A percentile compares a stretch with the other conserved stretches of the same genome.
Conservation (phyloP, 1,140 invertebrate genomes). For the Lepidurus apus region DNA sequence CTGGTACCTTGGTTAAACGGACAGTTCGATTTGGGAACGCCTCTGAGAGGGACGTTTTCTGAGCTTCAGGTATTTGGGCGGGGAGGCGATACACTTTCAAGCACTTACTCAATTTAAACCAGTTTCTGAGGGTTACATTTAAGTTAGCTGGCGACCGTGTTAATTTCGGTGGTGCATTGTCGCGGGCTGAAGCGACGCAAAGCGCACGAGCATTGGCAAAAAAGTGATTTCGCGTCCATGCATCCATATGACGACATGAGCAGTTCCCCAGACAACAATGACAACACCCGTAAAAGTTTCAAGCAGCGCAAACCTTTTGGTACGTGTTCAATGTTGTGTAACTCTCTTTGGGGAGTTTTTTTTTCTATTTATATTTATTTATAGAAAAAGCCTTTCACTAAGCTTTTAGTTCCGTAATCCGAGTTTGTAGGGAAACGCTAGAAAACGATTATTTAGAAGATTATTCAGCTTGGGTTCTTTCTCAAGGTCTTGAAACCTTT, state of each 20-base stretch:
- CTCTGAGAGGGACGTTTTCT: background rate
- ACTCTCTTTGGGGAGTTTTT: background rate
- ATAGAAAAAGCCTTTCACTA: too few relatives aligned
- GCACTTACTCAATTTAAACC: background rate
- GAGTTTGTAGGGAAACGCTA: too few relatives aligned
- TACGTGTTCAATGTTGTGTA: background rate
- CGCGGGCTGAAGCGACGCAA: slow-evolving; percentile 12
- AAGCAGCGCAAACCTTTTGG: background rate
- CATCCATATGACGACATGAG: background rate
- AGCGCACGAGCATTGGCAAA: background rate
- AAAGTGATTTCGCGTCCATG: background rate
- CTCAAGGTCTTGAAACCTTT: too few relatives aligned
- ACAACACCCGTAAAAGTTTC: slow-evolving; percentile 9
- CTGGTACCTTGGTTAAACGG: background rate
- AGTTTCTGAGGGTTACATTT: background rate
- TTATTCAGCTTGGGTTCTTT: too few relatives aligned
- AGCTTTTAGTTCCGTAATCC: too few relatives aligned
- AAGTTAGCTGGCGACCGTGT: slow-evolving; percentile 11
- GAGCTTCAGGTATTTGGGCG: background rate
- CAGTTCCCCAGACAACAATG: background rate
- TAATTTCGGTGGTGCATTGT: slow-evolving; percentile 11
- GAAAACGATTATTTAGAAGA: too few relatives aligned
- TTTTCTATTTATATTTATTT: too few relatives aligned
- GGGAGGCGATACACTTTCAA: background rate
- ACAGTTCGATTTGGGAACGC: background rate